Percentiles rank a stretch among this genome's conserved stretches.
Evolutionary conservation across 2,888 invertebrate species (phyloP).

Genomic region (Formica aserva): DNA sequence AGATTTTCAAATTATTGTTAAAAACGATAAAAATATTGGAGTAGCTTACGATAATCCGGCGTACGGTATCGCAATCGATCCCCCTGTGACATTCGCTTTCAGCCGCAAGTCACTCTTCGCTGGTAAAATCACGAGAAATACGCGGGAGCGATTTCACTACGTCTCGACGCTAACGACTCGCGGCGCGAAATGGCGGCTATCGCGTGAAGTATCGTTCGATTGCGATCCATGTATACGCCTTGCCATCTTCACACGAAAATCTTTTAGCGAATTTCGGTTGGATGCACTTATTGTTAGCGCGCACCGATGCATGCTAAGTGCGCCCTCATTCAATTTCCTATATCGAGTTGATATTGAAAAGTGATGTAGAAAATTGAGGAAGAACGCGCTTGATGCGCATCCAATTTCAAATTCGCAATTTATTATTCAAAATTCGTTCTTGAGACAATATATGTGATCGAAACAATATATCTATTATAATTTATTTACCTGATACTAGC

Average conservation of each 20-base stretch:
- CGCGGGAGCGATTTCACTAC: background rate
- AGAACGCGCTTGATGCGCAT: background rate
- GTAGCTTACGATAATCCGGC: background rate
- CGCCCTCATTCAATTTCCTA: background rate
- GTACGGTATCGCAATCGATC: background rate
- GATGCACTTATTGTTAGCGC: background rate
- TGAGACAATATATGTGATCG: background rate
- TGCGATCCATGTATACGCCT: background rate
- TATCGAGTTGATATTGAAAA: background rate
- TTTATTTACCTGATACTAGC: background rate
- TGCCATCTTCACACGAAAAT: background rate
- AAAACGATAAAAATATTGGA: background rate
- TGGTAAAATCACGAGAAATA: background rate
- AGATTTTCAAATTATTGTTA: background rate
- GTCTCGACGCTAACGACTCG: background rate
- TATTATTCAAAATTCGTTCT: background rate
- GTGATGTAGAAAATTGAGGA: background rate
- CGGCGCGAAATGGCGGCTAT: background rate
- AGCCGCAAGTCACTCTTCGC: background rate
- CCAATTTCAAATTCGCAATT: background rate
- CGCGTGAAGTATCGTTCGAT: background rate
- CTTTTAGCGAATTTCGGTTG: background rate
- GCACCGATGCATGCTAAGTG: background rate
- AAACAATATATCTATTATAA: background rate
- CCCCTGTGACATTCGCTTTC: background rate